phyloP scores from a whole-genome alignment of 2,797 vertebrate species.

The Steatocranus sp. region DNA sequence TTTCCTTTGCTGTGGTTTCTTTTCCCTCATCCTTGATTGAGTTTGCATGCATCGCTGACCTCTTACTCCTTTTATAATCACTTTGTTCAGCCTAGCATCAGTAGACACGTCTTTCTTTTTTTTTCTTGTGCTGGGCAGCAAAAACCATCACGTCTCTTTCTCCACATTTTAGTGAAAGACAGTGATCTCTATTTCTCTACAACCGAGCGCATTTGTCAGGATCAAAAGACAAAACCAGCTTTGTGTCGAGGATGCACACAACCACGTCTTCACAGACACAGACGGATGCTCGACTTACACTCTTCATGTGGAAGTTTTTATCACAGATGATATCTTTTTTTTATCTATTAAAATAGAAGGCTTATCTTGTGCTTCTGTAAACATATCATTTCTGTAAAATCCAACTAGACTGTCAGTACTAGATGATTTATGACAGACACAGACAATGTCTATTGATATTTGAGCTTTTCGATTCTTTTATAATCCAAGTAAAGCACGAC shows the following conservation, averaged over 20 bases:
- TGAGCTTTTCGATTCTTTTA: neutral
- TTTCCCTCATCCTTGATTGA: conserved; percentile 1
- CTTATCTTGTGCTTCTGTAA: neutral
- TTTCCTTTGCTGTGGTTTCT: neutral
- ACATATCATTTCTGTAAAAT: neutral
- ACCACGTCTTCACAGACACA: neutral
- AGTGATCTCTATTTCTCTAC: neutral
- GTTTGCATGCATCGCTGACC: neutral
- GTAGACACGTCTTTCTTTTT: neutral
- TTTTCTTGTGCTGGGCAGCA: neutral
- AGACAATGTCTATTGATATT: neutral
- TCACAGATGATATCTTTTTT: neutral
- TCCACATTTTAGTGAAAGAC: neutral
- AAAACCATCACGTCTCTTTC: conserved; percentile 2
- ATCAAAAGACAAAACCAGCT: conserved; percentile 25
- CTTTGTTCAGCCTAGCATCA: conserved; percentile 15
- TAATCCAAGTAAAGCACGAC: neutral
- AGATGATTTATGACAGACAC: neutral
- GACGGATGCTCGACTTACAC: neutral
- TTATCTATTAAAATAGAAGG: neutral
- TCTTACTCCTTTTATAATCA: neutral
- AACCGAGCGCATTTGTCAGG: neutral
- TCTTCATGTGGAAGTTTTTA: neutral
- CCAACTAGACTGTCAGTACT: neutral
- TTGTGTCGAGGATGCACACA: neutral